Evolutionary conservation across 2,113 vertebrate species (phyloP).

Genomic region (human (Homo sapiens)): GRCh38 chr4:140038501-140039000

Average conservation of each 20-base stretch:
- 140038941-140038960: too few species aligned
- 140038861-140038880: too few species aligned
- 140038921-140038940: too few species aligned
- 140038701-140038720: background rate
- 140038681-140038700: background rate
- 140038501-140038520: background rate
- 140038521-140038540: background rate
- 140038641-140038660: background rate
- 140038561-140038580: background rate
- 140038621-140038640: background rate
- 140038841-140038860: background rate
- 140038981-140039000: too few species aligned
- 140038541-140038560: background rate
- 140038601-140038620: background rate
- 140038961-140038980: too few species aligned
- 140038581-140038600: background rate
- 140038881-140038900: too few species aligned
- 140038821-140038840: fast-evolving
- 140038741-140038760: background rate
- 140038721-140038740: background rate
- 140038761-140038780: background rate
- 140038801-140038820: background rate
- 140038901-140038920: too few species aligned
- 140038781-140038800: background rate
- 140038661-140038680: background rate